phyloP scores from a whole-genome alignment of 2,113 vertebrate genomes.

The Dromas ardeola region DNA sequence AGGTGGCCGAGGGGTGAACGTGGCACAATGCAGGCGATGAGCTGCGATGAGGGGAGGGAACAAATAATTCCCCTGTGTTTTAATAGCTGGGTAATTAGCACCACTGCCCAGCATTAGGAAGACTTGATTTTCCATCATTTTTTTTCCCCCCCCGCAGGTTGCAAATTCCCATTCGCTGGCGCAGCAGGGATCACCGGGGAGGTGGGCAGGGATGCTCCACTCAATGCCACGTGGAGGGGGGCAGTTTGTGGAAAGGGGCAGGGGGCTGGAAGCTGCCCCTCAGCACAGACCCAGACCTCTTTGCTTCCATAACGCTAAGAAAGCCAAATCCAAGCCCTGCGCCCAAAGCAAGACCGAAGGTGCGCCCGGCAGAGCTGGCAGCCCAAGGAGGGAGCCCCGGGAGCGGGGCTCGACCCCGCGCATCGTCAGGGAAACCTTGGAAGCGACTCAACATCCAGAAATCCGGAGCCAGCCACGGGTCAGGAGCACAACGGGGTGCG shows the following conservation, averaged over 20 bases:
- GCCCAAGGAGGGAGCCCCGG: background rate
- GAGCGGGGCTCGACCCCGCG: rapidly evolving
- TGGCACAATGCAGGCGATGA: background rate
- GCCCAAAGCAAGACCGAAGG: background rate
- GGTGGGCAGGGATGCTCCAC: background rate
- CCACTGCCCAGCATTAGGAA: background rate
- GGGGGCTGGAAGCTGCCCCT: background rate
- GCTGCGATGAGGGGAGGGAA: background rate
- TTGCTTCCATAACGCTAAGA: background rate
- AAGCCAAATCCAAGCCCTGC: background rate
- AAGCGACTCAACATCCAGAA: background rate
- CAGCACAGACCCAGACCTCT: background rate
- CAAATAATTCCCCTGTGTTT: background rate
- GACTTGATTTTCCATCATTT: background rate
- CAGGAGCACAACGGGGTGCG: background rate
- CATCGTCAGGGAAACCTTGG: slow-evolving; percentile 34
- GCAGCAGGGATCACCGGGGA: background rate
- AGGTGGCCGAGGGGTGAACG: background rate
- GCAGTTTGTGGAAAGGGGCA: background rate
- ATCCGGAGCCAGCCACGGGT: background rate
- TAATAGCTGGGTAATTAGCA: slow-evolving; percentile 1
- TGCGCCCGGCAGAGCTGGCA: background rate
- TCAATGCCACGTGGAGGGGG: rapidly evolving
- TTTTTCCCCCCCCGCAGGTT: background rate
- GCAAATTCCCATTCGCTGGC: background rate